Evolutionary conservation across 2,113 vertebrate species (phyloP), one percentile per base, ranked within the genome.

Genomic region (Sturnus vulgaris): DNA sequence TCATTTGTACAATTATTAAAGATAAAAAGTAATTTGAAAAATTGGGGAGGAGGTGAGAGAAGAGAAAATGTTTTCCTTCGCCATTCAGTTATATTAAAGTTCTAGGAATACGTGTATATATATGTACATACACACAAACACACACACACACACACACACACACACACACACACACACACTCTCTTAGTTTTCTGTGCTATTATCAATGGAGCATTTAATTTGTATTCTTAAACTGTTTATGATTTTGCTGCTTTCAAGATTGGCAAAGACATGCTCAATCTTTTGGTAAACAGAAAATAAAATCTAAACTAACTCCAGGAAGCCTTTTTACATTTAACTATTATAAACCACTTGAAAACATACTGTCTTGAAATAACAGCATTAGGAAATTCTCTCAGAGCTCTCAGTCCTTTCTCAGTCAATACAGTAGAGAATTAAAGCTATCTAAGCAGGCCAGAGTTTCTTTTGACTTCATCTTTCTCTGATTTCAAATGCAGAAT

Each of bases 41-140:
- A 55, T 5, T 3, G 4, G 5, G 2, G 18, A 9, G 21, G 8
- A 39, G 15, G 6, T 1, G 1, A 76, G 6, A 37, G 16, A 31
- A 53, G 4, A 57, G 12, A 23, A 69, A 64, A 2, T 33, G 10
- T 39, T 71, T 76, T 76, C 12, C 8, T 66, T 66, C 66, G 12
- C 9, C 12, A 24, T 56, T 66, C 9, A 68, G 1, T 11, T 53
- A 3, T 47, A n/a, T 10, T 47, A 24, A 77, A 81, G 7, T 69
- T 78, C 23, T 61, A 53, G 16, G 23, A 65, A 64, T 25, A 11
- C 11, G 5, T 13, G 33, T 18, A 4, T 47, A 19, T 30, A 42
- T 42, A 40, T 40, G 12, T 40, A 40, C 39, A 40, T 40, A 40
- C 12, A 40, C 11, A 10, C 37, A 37, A 9, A 37, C 37, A 39